Evolutionary conservation across 2,113 vertebrate species (phyloP), one percentile per base, ranked within the genome.

Genomic region (Channa argus): DNA sequence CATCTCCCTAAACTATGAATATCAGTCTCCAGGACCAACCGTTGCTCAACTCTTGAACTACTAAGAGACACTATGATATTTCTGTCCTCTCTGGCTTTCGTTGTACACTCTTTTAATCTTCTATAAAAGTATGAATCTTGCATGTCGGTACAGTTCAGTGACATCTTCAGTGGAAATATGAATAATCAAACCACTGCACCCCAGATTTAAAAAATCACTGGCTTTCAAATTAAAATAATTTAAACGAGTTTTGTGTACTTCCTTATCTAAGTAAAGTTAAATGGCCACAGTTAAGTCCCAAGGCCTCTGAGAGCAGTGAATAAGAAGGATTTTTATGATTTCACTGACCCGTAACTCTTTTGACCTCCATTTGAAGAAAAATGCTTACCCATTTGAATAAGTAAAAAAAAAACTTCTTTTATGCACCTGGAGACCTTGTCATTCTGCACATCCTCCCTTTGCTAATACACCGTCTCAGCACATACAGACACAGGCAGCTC

Each of bases 391-490:
- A 37, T 68, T 54, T 56, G 41, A 38, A 70, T 65, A 47, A 58
- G 8, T 55, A 6, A 49, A 11, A 58, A 24, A 43, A 66, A 53
- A 15, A 3, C 12, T 36, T 33, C 41, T 12, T 74, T 54, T 41
- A 37, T 54, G 62, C 56, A 77, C 59, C 63, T 72, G 36, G 50
- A 66, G 58, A 63, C 58, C 39, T 78, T 70, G 46, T 65, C 8
- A 33, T 50, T 65, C 70, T 50, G 41, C 43, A 36, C 53, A 65
- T 59, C 62, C 58, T 66, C 60, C 49, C 61, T 74, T 33, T 87
- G 63, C 65, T 60, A 64, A 68, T 63, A 56, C 62, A 83, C 71
- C 52, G 58, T 68, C 64, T 79, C 67, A 44, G 74, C 76, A 79
- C 70, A 64, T 66, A 63, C 71, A 81, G 69, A 73, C 64, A 63